Evolutionary conservation across 2,888 invertebrate species (phyloP), one percentile per base, ranked within the genome.

Genomic region (Colletes collaris): DNA sequence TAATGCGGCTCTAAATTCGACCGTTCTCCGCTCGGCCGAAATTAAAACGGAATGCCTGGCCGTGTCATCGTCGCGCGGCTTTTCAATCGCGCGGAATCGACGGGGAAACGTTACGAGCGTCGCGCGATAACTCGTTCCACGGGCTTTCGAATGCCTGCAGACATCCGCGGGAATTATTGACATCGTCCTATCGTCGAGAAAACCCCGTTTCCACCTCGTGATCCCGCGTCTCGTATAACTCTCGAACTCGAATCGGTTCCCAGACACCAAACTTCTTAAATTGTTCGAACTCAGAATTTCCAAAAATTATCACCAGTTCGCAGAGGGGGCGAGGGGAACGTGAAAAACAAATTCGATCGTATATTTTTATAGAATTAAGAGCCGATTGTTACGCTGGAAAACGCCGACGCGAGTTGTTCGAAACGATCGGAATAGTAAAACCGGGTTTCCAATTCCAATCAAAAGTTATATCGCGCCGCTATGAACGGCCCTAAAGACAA

Each of bases 391-490:
- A 46, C 63, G 63, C 37, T 46, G 27, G 37, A 40, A 37, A 49
- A 46, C 44, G 37, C 56, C 64, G 44, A 53, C 60, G 49, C 35
- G 65, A 60, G 56, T 72, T 35, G 53, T n/a, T 73, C n/a, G 49
- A 49, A 59, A 67, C 49, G 50, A 40, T 16, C 40, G 49, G 64
- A 64, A 78, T 72, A 75, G 70, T 82, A 77, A 85, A 85, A 83
- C 63, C 66, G 27, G 27, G 62, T 68, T 46, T 46, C 8, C 44
- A 46, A 76, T 81, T 76, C 68, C 78, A 74, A 85, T 85, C 76
- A 78, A 81, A 85, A 81, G 78, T 81, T 80, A 84, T 79, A 68
- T 72, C 55, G 53, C 65, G 16, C 3, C 37, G 60, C 16, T 55
- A 63, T 55, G 64, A 58, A 65, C 81, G 74, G 55, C 64, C 53